A percentile compares a stretch with the other conserved stretches of the same genome.
These are phyloP conservation scores for Pandion haliaetus DNA, from an alignment of 2,113 vertebrate genomes.

Conservation along the genomic window DNA sequence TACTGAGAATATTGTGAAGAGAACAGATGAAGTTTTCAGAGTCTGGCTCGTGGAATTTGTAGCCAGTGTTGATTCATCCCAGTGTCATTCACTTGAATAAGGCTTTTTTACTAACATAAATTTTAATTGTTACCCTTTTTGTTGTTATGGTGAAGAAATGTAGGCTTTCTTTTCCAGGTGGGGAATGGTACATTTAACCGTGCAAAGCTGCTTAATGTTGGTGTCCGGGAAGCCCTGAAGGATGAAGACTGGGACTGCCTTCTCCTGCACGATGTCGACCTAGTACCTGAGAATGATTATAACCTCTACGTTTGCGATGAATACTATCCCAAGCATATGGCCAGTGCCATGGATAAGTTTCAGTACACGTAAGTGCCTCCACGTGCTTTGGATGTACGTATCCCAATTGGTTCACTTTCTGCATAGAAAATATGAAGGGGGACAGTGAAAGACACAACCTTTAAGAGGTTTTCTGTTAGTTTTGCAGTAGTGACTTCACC, in stretches of 20 bases:
- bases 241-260: constrained; percentile 78
- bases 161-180: constrained; percentile 46
- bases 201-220: constrained; percentile 76
- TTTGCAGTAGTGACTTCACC: background rate
- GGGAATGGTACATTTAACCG: constrained; percentile 71
- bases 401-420: background rate
- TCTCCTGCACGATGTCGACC: constrained; percentile 72
- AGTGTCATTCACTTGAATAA: background rate
- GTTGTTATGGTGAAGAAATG: background rate
- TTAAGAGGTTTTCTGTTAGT: background rate
- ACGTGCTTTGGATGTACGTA: background rate
- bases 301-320: constrained; percentile 74
- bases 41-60: background rate
- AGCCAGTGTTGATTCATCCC: background rate
- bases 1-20: background rate
- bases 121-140: background rate
- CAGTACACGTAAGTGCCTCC: constrained; percentile 61
- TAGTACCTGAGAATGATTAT: constrained; percentile 76
- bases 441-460: background rate
- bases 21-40: background rate
- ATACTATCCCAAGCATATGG: constrained; percentile 70
- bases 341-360: constrained; percentile 75
- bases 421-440: background rate
- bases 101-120: background rate
- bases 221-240: constrained; percentile 74